A percentile compares a stretch with the other conserved stretches of the same genome.
Conservation (phyloP, 2,797 vertebrate species). For the Pseudochaenichthys georgianus region DNA sequence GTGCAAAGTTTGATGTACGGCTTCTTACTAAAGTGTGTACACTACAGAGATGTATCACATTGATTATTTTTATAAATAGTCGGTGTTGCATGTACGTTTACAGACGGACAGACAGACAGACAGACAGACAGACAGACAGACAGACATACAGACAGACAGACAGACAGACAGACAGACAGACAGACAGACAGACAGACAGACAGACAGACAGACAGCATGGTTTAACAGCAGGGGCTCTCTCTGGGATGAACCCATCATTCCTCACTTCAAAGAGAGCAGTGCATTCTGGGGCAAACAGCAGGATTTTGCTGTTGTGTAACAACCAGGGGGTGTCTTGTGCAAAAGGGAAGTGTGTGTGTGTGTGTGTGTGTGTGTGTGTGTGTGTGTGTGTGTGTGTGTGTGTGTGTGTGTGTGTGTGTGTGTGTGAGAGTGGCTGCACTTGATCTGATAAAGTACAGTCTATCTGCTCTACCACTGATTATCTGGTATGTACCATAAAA, state of each 20-base stretch:
- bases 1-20: slow-evolving; percentile 47
- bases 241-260: slow-evolving; percentile 41
- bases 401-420: neutral
- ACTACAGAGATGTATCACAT: slow-evolving; percentile 41
- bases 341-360: slow-evolving; percentile 39
- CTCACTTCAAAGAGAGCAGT: slow-evolving; percentile 60
- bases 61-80: slow-evolving; percentile 39
- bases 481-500: slow-evolving; percentile 44
- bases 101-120: too few relatives aligned
- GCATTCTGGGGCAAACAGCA: slow-evolving; percentile 60
- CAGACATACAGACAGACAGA: too few relatives aligned
- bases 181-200: too few relatives aligned
- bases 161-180: too few relatives aligned
- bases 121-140: too few relatives aligned
- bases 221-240: slow-evolving; percentile 38
- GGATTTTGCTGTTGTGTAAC: slow-evolving; percentile 74
- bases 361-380: slow-evolving; percentile 24
- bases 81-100: slow-evolving; percentile 2
- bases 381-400: slow-evolving; percentile 23
- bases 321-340: slow-evolving; percentile 51
- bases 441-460: slow-evolving; percentile 67
- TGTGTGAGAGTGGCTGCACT: slow-evolving; percentile 45
- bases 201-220: neutral
- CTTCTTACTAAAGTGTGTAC: slow-evolving; percentile 32
- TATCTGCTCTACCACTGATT: slow-evolving; percentile 47